Evolutionary conservation across 2,113 vertebrate genomes (phyloP).

Genomic region (Nicator chloris): DNA sequence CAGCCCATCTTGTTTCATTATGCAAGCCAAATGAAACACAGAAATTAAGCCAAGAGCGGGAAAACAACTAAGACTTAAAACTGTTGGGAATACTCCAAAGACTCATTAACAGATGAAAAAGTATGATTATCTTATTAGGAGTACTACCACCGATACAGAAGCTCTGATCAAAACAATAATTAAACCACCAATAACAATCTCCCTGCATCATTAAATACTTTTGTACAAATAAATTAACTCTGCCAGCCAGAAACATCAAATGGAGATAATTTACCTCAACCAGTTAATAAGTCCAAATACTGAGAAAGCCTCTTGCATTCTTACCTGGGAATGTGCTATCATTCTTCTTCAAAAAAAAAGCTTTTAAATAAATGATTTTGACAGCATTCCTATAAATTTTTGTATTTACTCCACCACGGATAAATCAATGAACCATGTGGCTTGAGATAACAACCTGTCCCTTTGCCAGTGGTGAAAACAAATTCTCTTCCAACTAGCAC

Average conservation of each 20-base stretch:
- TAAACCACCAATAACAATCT: constrained; percentile 58
- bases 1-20: not conserved
- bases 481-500: constrained; percentile 16
- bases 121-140: constrained; percentile 65
- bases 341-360: not conserved
- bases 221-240: constrained; percentile 56
- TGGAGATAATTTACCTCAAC: constrained; percentile 41
- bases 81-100: constrained; percentile 57
- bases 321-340: not conserved
- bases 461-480: constrained; percentile 38
- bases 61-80: constrained; percentile 55
- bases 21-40: constrained; percentile 35
- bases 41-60: constrained; percentile 33
- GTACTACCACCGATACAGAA: constrained; percentile 54
- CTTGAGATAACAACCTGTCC: constrained; percentile 39
- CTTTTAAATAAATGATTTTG: constrained; percentile 33
- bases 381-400: constrained; percentile 30
- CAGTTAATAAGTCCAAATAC: not conserved
- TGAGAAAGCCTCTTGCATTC: not conserved
- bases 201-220: constrained; percentile 55
- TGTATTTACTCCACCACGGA: constrained; percentile 17
- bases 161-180: constrained; percentile 65
- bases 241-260: constrained; percentile 50
- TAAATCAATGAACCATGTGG: constrained; percentile 49
- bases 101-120: constrained; percentile 65